Evolutionary conservation across 30 jellyfish, hydroid and myxozoan species (phyloP), one percentile per base, ranked within the genome.

Genomic region (Turritopsis dohrnii): DNA sequence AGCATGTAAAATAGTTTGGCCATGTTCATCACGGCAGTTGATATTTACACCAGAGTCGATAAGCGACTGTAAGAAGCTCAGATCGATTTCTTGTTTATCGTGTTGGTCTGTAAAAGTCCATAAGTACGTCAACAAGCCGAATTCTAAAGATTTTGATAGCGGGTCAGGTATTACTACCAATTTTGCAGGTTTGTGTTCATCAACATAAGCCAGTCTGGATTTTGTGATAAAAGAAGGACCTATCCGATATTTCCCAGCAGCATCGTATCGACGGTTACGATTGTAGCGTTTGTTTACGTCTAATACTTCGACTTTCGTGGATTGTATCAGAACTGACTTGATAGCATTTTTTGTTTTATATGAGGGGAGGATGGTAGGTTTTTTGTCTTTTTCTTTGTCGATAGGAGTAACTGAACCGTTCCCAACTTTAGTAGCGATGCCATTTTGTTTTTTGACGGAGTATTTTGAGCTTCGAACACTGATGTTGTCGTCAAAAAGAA

Each of bases 81-180:
- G 41, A 25, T 82, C 89, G 24, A 82, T 82, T 71, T 82, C 89
- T 71, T 66, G 85, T 82, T 82, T 66, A 66, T 82, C 89, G 25
- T 82, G 86, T 23, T 82, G 89, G 60, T 82, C 89, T 4, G 89
- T 82, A 30, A 82, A 82, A 7, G 84, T 82, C 89, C 89, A 82
- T 18, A 82, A 28, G 73, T 82, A 82, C 23, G 76, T 82, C 21
- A 82, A 29, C 89, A 82, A 71, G 26, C 89, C 89, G 17, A 82
- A 82, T 72, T 82, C 89, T 21, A 82, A 21, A 23, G 89, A 82
- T 29, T 74, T 74, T 30, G 30, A 41, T 24, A n/a, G 41, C 21
- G 75, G 84, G 24, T 65, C 86, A 5, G 89, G 85, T 0, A 65
- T 72, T 20, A 82, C 89, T 21, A 87, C 65, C 18, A 82, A 72